phyloP scores from a whole-genome alignment of 2,888 invertebrate genomes.

The Neoitamus cyanurus region DNA sequence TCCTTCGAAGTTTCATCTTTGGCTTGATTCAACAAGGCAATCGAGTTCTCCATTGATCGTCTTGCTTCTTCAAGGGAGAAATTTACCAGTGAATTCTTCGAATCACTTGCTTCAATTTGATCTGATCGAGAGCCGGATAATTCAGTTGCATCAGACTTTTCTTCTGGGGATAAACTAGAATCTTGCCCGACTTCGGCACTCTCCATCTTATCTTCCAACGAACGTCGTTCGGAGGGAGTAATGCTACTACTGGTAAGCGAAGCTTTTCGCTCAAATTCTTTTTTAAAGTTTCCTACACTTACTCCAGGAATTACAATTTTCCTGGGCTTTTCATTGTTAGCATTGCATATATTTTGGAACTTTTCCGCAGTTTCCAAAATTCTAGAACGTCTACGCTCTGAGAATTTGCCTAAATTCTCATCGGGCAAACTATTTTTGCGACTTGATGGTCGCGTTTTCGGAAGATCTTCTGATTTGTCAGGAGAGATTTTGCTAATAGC shows the following conservation, averaged over 20 bases:
- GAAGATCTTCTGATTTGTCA: slow-evolving; percentile 52
- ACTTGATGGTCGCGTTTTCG: slow-evolving; percentile 53
- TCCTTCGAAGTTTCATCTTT: slow-evolving; percentile 64
- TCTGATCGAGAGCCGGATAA: slow-evolving; percentile 51
- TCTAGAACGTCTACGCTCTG: slow-evolving; percentile 74
- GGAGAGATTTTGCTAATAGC: slow-evolving; percentile 60
- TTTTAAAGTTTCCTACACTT: slow-evolving; percentile 87
- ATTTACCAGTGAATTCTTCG: slow-evolving; percentile 68
- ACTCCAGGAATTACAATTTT: slow-evolving; percentile 84
- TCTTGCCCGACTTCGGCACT: not conserved
- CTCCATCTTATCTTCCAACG: slow-evolving; percentile 54
- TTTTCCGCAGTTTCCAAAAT: slow-evolving; percentile 79
- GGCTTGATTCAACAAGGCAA: slow-evolving; percentile 71
- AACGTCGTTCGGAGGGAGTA: slow-evolving; percentile 59
- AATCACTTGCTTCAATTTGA: slow-evolving; percentile 68
- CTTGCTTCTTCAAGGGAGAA: slow-evolving; percentile 70
- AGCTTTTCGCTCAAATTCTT: slow-evolving; percentile 85
- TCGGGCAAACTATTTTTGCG: slow-evolving; percentile 66
- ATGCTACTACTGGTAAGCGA: slow-evolving; percentile 68
- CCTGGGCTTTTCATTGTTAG: slow-evolving; percentile 73
- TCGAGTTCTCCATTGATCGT: slow-evolving; percentile 73
- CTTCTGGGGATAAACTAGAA: slow-evolving; percentile 55
- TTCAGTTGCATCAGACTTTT: not conserved
- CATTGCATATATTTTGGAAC: slow-evolving; percentile 70
- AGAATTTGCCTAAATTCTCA: slow-evolving; percentile 64